Percentiles rank a stretch among this genome's conserved stretches.
Conservation (phyloP, 1,140 invertebrate species). For the Calycopis cecrops region DNA sequence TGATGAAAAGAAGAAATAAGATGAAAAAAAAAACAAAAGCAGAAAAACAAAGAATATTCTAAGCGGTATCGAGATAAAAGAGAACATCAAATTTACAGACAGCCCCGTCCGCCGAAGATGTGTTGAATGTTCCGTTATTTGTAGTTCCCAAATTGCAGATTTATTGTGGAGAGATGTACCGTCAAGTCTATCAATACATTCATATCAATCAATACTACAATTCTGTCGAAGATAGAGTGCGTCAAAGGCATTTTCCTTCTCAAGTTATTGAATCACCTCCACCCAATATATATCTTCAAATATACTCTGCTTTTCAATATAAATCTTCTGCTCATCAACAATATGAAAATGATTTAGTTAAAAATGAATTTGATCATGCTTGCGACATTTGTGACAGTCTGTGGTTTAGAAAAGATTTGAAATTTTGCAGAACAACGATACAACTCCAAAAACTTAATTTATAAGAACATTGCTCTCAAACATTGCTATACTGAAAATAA, state of each 20-base stretch:
- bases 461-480: too few species aligned
- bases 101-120: slow-evolving; percentile 27
- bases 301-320: slow-evolving; percentile 19
- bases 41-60: slow-evolving; percentile 30
- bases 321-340: too few species aligned
- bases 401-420: slow-evolving; percentile 27
- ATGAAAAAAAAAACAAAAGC: slow-evolving; percentile 23
- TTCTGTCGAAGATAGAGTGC: slow-evolving; percentile 18
- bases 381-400: slow-evolving; percentile 26
- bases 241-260: slow-evolving; percentile 20
- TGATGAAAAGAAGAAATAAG: too few species aligned
- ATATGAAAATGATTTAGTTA: slow-evolving; percentile 21
- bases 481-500: too few species aligned
- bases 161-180: slow-evolving; percentile 19
- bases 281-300: slow-evolving; percentile 17
- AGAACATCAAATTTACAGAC: slow-evolving; percentile 31
- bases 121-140: slow-evolving; percentile 29
- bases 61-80: slow-evolving; percentile 32
- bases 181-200: slow-evolving; percentile 17
- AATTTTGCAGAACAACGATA: too few species aligned
- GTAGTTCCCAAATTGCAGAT: slow-evolving; percentile 17
- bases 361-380: slow-evolving; percentile 26
- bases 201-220: slow-evolving; percentile 13
- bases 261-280: slow-evolving; percentile 10
- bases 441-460: too few species aligned